Conservation (phyloP, 2,888 invertebrate species). For the Carabus problematicus region DNA sequence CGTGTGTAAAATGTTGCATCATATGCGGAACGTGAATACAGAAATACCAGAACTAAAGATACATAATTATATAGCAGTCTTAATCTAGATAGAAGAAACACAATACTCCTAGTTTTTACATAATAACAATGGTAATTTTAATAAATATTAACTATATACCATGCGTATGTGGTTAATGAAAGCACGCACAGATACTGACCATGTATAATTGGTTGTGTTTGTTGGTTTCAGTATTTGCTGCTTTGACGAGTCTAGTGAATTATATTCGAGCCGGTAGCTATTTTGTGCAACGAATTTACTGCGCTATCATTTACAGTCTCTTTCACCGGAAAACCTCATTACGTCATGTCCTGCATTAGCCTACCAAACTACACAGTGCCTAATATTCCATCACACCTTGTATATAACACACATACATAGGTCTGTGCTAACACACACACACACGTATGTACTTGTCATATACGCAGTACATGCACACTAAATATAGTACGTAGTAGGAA, state of each 20-base stretch:
- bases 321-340: conserved; percentile 40
- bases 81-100: no score
- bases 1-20: not conserved
- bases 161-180: not conserved
- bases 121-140: conserved; percentile 22
- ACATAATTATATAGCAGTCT: no score
- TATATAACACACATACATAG: not conserved
- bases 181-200: conserved; percentile 4
- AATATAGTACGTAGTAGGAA: no score
- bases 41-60: no score
- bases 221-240: not conserved
- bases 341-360: conserved; percentile 37
- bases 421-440: not conserved
- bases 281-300: conserved; percentile 38
- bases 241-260: conserved; percentile 32
- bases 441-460: not conserved
- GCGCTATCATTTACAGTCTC: conserved; percentile 41
- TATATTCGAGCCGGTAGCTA: conserved; percentile 18
- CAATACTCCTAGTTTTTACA: no score
- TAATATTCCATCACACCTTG: conserved; percentile 23
- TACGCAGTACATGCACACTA: no score
- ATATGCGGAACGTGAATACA: no score
- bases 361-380: conserved; percentile 15
- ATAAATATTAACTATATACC: conserved; percentile 29
- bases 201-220: conserved; percentile 20